Percentiles rank a stretch among this genome's conserved stretches.
Evolutionary conservation across 2,888 invertebrate genomes (phyloP).

Genomic region (Syrphus vitripennis): DNA sequence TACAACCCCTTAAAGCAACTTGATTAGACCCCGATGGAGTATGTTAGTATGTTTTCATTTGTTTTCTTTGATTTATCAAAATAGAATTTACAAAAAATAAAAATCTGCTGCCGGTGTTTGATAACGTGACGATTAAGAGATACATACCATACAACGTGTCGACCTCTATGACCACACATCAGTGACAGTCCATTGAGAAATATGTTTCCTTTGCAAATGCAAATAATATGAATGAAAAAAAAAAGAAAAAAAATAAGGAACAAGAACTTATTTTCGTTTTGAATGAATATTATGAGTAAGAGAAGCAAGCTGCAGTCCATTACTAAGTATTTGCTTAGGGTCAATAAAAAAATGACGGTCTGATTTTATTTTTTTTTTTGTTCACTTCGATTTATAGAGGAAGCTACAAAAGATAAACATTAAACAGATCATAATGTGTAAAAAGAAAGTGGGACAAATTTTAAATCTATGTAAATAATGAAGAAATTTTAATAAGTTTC

Average conservation of each 20-base stretch:
- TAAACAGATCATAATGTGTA: neutral
- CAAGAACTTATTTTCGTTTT: neutral
- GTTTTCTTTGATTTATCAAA: neutral
- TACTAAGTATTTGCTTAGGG: conserved; percentile 14
- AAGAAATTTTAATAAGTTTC: neutral
- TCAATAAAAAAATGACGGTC: neutral
- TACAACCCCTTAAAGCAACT: neutral
- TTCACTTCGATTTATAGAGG: neutral
- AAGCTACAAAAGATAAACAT: conserved; percentile 3
- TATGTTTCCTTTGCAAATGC: neutral
- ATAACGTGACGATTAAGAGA: neutral
- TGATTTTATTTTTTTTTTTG: neutral
- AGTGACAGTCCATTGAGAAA: conserved; percentile 37
- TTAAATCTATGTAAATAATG: neutral
- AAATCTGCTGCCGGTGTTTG: conserved; percentile 20
- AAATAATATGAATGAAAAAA: neutral
- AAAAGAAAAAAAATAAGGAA: neutral
- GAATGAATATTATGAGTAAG: neutral
- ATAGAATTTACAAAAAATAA: neutral
- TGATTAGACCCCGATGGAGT: neutral
- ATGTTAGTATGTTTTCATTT: neutral
- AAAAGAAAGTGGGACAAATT: neutral
- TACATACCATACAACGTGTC: neutral
- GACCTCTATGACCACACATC: conserved; percentile 24
- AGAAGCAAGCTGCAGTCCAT: neutral